These are phyloP conservation scores for Macropis europaea DNA, from an alignment of 2,888 invertebrate species.

Conservation along the genomic window DNA sequence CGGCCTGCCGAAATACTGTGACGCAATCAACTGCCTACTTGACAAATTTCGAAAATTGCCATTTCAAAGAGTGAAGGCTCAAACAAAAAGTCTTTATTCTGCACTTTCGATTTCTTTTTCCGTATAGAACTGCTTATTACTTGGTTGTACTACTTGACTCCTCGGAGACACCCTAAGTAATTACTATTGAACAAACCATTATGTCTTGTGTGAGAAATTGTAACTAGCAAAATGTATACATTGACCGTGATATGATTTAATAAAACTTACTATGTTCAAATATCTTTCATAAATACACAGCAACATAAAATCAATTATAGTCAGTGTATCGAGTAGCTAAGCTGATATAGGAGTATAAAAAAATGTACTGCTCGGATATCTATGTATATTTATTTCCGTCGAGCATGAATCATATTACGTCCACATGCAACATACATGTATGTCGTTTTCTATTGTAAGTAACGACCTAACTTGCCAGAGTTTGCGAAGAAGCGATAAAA, in stretches of 20 bases:
- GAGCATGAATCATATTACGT: constrained; percentile 42
- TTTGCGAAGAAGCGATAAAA: constrained; percentile 66
- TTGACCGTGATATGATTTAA: background rate
- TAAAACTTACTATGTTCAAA: background rate
- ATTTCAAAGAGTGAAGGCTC: too few species aligned
- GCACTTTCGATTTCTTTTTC: too few species aligned
- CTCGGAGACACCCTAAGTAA: too few species aligned
- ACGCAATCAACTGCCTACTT: too few species aligned
- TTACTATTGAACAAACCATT: too few species aligned
- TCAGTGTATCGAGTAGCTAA: too few species aligned
- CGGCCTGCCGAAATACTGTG: too few species aligned
- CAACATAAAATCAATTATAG: background rate
- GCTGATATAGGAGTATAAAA: background rate
- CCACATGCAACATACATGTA: constrained; percentile 37
- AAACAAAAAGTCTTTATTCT: too few species aligned
- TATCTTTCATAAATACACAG: background rate
- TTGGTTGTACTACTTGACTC: too few species aligned
- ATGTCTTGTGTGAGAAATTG: background rate
- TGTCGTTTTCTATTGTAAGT: constrained; percentile 25
- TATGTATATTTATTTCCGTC: background rate
- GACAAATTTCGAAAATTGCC: too few species aligned
- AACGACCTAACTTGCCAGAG: constrained; percentile 57
- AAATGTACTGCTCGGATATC: background rate
- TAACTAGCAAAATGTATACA: background rate
- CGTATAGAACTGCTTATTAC: too few species aligned